Evolutionary conservation across 2,113 vertebrate species (phyloP), one percentile per base, ranked within the genome.

Genomic region (Ceyx melanurus): DNA sequence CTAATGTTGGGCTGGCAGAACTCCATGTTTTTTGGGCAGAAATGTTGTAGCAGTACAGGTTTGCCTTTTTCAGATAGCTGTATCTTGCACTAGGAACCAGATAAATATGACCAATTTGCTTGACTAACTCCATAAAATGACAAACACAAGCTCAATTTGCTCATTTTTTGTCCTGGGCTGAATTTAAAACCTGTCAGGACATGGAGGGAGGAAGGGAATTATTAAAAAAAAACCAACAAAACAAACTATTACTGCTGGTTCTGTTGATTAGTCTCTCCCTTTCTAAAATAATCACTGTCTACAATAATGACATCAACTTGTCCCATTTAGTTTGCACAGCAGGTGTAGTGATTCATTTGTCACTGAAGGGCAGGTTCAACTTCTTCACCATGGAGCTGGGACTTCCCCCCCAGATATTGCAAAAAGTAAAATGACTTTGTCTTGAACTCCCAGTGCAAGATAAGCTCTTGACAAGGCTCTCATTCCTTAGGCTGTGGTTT

Each of bases 381-480:
- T 60, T 75, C 76, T 65, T 68, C 75, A 73, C 56, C 81, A 42
- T 75, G 86, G 56, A 88, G 68, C 73, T 86, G 83, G 80, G 42
- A 45, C 91, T 84, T 89, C 60, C 81, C 77, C 37, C 67, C 62
- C 65, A 68, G 65, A 64, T 81, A 65, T 9, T 86, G 89, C 76
- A 89, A 89, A 82, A 72, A 84, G 58, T 54, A 76, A 92, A 89
- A 87, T 76, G n/a, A 58, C 42, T 86, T 71, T 75, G 26, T 67
- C 21, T 86, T 83, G 61, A 75, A 58, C 83, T 84, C 70, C 54
- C 54, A 86, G 54, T 60, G 42, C n/a, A 65, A 90, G 92, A 86
- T 67, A 90, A 90, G 53, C 88, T 90, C 43, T 46, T 95, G 88
- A 74, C 76, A 94, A 78, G 70, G 42, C 90, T 57, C 29, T 62